Evolutionary conservation across 2,797 vertebrate species (phyloP).

Genomic region (Chelidonichthys spinosus): DNA sequence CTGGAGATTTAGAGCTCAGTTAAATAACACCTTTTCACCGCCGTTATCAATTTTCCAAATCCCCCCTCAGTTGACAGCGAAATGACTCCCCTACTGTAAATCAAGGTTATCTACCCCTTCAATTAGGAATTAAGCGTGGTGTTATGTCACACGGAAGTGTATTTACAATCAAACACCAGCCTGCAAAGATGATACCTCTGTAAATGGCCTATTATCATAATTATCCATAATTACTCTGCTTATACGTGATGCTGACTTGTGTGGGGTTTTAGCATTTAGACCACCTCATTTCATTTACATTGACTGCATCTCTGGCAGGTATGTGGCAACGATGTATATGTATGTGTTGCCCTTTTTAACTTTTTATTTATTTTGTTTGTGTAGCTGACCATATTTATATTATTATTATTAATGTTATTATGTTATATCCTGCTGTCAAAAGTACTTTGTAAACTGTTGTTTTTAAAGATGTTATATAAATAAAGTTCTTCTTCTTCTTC

Average conservation of each 20-base stretch:
- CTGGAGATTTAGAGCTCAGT: background rate
- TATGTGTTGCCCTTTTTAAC: too few relatives aligned
- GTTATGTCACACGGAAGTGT: background rate
- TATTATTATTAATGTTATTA: too few relatives aligned
- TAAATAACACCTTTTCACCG: background rate
- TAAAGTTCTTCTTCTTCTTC: too few relatives aligned
- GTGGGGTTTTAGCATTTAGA: slow-evolving; percentile 14
- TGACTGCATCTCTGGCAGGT: background rate
- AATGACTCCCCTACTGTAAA: background rate
- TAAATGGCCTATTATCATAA: slow-evolving; percentile 25
- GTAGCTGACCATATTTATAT: too few relatives aligned
- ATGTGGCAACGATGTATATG: background rate
- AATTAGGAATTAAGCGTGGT: slow-evolving; percentile 8
- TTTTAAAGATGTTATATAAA: too few relatives aligned
- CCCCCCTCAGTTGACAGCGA: background rate
- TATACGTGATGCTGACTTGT: background rate
- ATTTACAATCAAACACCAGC: slow-evolving; percentile 21
- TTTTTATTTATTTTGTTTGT: background rate
- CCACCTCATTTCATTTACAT: slow-evolving; percentile 4
- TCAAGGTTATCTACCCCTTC: background rate
- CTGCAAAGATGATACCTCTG: slow-evolving; percentile 2
- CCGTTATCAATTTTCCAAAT: background rate
- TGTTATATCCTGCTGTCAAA: too few relatives aligned
- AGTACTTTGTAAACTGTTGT: too few relatives aligned
- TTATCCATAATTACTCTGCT: slow-evolving; percentile 37